These are phyloP conservation scores for Chirona hameri DNA, from an alignment of 2,888 invertebrate species.

Conservation along the genomic window DNA sequence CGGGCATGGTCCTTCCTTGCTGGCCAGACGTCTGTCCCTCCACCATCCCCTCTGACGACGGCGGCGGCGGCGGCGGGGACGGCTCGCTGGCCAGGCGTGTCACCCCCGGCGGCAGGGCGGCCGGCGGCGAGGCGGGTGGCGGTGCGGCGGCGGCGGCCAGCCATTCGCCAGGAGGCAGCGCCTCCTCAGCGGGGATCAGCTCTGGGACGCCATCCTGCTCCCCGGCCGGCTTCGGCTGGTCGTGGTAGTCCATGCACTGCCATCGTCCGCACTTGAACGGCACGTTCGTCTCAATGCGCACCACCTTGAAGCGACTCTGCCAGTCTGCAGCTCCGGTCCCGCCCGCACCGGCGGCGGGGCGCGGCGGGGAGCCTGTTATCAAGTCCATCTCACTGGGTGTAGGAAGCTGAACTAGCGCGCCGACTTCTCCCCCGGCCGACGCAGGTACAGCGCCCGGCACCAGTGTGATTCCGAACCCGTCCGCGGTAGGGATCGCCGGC, in stretches of 20 bases:
- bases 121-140: neutral
- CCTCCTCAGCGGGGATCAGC: neutral
- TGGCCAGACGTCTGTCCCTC: neutral
- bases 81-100: neutral
- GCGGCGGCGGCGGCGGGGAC: neutral
- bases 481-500: neutral
- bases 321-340: neutral
- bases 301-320: slow-evolving; percentile 75
- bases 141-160: neutral
- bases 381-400: neutral
- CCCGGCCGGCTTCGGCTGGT: slow-evolving; percentile 58
- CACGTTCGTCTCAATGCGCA: slow-evolving; percentile 90
- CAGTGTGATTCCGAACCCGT: slow-evolving; percentile 28
- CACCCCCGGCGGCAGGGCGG: neutral
- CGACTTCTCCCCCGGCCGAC: neutral
- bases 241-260: slow-evolving; percentile 91
- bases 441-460: neutral
- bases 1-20: neutral
- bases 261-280: slow-evolving; percentile 88
- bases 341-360: neutral
- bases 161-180: neutral
- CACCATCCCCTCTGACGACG: neutral
- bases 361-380: neutral
- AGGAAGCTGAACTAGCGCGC: neutral
- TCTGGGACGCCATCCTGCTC: neutral